Conservation (phyloP, 1,140 invertebrate species). For the Drosophila parvula region DNA sequence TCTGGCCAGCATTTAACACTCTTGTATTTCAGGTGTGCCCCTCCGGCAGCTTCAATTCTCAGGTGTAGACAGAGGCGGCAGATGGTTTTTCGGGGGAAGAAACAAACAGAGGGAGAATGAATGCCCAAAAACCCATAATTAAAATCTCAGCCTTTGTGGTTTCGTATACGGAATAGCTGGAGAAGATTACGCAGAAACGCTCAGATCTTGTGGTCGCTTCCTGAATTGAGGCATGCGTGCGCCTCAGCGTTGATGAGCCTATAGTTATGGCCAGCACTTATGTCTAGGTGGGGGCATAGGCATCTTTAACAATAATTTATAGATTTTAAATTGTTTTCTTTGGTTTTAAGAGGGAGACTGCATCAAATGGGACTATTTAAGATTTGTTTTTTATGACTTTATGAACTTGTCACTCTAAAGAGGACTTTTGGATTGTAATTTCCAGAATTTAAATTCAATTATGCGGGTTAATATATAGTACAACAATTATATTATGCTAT, state of each 20-base stretch:
- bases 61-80: slow-evolving; percentile 21
- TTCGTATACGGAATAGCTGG: slow-evolving; percentile 42
- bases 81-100: slow-evolving; percentile 11
- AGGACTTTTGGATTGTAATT: neutral
- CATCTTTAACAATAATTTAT: slow-evolving; percentile 17
- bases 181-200: slow-evolving; percentile 73
- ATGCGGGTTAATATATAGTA: neutral
- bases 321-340: slow-evolving; percentile 6
- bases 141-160: slow-evolving; percentile 71
- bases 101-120: slow-evolving; percentile 9
- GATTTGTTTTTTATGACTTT: neutral
- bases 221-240: slow-evolving; percentile 41
- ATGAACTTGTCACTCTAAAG: neutral
- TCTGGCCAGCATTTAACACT: slow-evolving; percentile 37
- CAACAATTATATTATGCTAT: neutral
- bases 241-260: slow-evolving; percentile 1
- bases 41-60: slow-evolving; percentile 15
- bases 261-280: slow-evolving; percentile 24
- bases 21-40: slow-evolving; percentile 20
- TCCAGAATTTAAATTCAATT: too few relatives aligned
- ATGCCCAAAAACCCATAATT: slow-evolving; percentile 63
- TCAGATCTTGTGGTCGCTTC: slow-evolving; percentile 51
- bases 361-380: neutral
- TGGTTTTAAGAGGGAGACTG: too few relatives aligned
- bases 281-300: slow-evolving; percentile 3